Conservation (phyloP, 2,797 vertebrate species). For the Sebastes cheni region DNA sequence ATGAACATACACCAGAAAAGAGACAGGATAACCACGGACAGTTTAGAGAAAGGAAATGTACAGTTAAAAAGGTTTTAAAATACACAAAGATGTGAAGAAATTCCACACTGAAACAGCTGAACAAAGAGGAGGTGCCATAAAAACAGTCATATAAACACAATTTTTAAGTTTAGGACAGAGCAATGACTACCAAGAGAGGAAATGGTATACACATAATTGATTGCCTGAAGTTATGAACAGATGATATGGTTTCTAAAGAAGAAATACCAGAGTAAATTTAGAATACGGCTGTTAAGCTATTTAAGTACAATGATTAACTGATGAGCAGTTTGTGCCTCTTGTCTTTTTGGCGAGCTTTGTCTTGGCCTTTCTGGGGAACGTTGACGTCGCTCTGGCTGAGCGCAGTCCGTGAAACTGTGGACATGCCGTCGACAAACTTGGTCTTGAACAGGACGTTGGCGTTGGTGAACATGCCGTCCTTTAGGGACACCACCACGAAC, state of each 20-base stretch:
- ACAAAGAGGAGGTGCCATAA: background rate
- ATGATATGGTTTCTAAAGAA: background rate
- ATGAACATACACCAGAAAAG: background rate
- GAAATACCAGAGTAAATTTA: background rate
- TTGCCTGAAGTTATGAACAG: background rate
- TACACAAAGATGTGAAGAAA: constrained; percentile 12
- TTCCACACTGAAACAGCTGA: background rate
- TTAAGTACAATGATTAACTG: background rate
- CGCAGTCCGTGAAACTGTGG: constrained; percentile 84
- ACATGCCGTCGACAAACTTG: constrained; percentile 94
- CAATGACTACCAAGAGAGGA: background rate
- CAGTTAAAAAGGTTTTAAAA: background rate
- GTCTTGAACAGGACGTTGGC: constrained; percentile 97
- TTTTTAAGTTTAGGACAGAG: background rate
- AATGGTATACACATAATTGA: background rate
- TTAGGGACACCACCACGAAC: constrained; percentile 97
- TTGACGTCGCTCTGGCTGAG: constrained; percentile 77
- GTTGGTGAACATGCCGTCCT: constrained; percentile 98
- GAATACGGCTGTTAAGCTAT: background rate
- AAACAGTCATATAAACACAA: background rate
- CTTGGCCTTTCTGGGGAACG: constrained; percentile 55
- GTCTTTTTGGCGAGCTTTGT: constrained; percentile 76
- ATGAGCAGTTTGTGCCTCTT: constrained; percentile 62
- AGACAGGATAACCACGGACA: background rate
- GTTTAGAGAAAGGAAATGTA: background rate